Evolutionary conservation across 2,113 vertebrate genomes (phyloP).

Genomic region (Mormoops blainvillei): DNA sequence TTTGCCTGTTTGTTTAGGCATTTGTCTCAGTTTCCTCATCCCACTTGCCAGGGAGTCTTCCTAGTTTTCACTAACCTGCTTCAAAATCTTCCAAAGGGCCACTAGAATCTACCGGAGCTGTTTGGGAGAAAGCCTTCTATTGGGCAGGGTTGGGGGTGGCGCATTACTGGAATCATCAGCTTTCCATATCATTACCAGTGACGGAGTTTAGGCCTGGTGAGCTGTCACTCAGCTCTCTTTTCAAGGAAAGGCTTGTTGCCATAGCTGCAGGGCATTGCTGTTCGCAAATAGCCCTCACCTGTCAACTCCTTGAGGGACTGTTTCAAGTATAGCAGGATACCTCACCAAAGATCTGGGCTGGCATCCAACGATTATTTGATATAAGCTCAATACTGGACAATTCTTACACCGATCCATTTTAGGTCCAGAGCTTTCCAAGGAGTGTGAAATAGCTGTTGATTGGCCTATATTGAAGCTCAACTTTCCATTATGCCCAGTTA

Average conservation of each 20-base stretch:
- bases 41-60: neutral
- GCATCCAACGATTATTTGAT: neutral
- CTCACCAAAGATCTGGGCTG: neutral
- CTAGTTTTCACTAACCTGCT: neutral
- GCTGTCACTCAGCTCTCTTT: neutral
- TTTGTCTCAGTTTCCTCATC: neutral
- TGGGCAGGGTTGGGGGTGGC: too few species aligned
- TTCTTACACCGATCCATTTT: neutral
- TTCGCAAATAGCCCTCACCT: neutral
- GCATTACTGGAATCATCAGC: too few species aligned
- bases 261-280: neutral
- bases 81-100: neutral
- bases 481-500: neutral
- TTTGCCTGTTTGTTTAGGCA: neutral
- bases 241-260: neutral
- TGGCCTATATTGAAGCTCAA: neutral
- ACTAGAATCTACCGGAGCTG: neutral
- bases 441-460: neutral
- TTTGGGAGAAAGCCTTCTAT: neutral
- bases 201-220: neutral
- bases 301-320: neutral
- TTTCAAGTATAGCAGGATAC: neutral
- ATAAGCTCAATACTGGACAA: neutral
- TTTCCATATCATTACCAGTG: neutral
- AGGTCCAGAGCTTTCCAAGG: neutral